Evolutionary conservation across 2,797 vertebrate species (phyloP), one percentile per base, ranked within the genome.

Genomic region (Hemitrygon akajei): DNA sequence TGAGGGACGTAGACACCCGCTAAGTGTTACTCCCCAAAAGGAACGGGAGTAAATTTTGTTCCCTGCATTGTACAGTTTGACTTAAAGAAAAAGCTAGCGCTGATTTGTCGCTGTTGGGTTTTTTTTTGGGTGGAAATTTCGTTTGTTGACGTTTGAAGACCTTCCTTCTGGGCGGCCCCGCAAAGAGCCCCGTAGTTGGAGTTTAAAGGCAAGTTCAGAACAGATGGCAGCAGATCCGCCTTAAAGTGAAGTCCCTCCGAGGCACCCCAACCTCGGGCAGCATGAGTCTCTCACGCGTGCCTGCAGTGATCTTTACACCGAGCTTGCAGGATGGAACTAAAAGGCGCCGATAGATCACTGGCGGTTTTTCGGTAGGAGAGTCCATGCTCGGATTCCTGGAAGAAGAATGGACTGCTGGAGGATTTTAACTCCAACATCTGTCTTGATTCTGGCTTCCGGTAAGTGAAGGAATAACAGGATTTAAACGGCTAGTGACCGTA

Each of bases 321-420:
- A 93, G 56, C 7, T 56, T 40, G 11, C 69, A 47, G 40, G 25
- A 76, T 75, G 91, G 91, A 75, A 75, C 37, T 76, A 93, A 76
- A 91, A 91, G 22, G 20, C 89, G 11, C 18, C 5, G 22, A 73
- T 4, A 34, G 89, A 71, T 40, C 40, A 7, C 47, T 30, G 10
- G 7, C n/a, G 30, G 11, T 10, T 56, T 60, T 89, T 66, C 47
- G 16, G 58, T n/a, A 30, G 86, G 58, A 60, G 11, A 60, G 30
- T 91, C 37, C 63, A 91, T 91, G 63, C 14, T 69, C 86, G 63
- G 34, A n/a, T 69, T 2, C 37, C 37, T 94, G 37, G 76, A 14
- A 94, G 94, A 94, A 96, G 80, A 94, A 97, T 97, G 97, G 95
- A 94, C 94, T 93, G 94, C 95, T 66, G 96, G 94, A 94, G 93